phyloP scores from a whole-genome alignment of 2,113 vertebrate species.

The Sylvia atricapilla region DNA sequence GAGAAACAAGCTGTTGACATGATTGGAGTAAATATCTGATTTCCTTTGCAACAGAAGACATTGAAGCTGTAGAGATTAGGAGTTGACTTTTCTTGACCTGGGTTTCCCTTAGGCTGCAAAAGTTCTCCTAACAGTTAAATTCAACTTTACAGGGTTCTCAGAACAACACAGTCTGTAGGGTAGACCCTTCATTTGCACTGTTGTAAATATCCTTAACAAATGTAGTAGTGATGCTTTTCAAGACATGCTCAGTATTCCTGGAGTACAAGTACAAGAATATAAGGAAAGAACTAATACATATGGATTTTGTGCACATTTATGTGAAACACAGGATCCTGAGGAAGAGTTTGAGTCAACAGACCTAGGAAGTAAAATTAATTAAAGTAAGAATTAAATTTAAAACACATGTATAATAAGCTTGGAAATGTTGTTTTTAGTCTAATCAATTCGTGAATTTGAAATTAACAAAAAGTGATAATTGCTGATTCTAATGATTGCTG shows the following conservation, averaged over 20 bases:
- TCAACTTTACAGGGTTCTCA: background rate
- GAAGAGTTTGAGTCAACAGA: background rate
- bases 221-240: background rate
- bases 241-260: background rate
- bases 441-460: background rate
- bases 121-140: background rate
- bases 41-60: background rate
- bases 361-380: background rate
- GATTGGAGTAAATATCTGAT: background rate
- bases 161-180: background rate
- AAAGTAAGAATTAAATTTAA: background rate
- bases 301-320: background rate
- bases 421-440: background rate
- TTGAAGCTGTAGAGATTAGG: background rate
- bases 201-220: background rate
- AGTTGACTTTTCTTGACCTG: background rate
- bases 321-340: background rate
- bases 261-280: background rate
- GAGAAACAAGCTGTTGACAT: background rate
- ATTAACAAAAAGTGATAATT: background rate
- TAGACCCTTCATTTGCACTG: background rate
- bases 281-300: background rate
- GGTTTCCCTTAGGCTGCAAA: background rate
- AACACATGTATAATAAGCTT: background rate
- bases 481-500: background rate